Percentiles rank a stretch among this genome's conserved stretches.
phyloP scores from a whole-genome alignment of 1,140 invertebrate species.

The Drosophila kurseongensis region DNA sequence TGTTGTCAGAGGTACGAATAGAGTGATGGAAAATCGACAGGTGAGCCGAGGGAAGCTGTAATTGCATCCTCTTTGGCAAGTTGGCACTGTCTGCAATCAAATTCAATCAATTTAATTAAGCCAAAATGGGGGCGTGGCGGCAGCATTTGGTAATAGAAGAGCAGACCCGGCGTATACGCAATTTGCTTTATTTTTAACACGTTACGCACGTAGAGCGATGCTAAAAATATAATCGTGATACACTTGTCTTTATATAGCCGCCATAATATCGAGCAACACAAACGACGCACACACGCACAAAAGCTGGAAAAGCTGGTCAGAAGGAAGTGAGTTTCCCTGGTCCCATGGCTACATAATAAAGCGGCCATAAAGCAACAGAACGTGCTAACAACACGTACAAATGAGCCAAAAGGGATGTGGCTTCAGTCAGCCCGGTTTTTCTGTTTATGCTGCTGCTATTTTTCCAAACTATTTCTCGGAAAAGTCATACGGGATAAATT shows the following conservation, averaged over 20 bases:
- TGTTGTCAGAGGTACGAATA: constrained; percentile 23
- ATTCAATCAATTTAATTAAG: constrained; percentile 82
- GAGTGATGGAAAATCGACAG: constrained; percentile 22
- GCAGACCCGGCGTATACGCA: constrained; percentile 60
- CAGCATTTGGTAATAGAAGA: constrained; percentile 21
- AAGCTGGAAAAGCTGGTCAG: constrained; percentile 21
- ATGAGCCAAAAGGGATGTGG: constrained; percentile 71
- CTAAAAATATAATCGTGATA: constrained; percentile 77
- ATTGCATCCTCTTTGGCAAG: constrained; percentile 37
- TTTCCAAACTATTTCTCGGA: constrained; percentile 45
- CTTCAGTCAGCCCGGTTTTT: constrained; percentile 10
- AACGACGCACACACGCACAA: constrained; percentile 39
- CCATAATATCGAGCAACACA: constrained; percentile 80
- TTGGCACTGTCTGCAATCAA: constrained; percentile 61
- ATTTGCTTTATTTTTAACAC: constrained; percentile 79
- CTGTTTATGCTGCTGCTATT: constrained; percentile 8
- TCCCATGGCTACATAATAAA: constrained; percentile 66
- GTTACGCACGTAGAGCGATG: constrained; percentile 76
- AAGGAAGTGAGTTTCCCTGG: constrained; percentile 28
- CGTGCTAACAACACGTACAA: constrained; percentile 80
- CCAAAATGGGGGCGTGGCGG: constrained; percentile 18
- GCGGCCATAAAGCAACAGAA: constrained; percentile 76
- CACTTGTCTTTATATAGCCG: constrained; percentile 74
- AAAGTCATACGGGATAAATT: constrained; percentile 8
- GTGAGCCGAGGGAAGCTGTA: constrained; percentile 24